Evolutionary conservation across 2,888 invertebrate species (phyloP), one percentile per base, ranked within the genome.

Genomic region (Serripes groenlandicus): DNA sequence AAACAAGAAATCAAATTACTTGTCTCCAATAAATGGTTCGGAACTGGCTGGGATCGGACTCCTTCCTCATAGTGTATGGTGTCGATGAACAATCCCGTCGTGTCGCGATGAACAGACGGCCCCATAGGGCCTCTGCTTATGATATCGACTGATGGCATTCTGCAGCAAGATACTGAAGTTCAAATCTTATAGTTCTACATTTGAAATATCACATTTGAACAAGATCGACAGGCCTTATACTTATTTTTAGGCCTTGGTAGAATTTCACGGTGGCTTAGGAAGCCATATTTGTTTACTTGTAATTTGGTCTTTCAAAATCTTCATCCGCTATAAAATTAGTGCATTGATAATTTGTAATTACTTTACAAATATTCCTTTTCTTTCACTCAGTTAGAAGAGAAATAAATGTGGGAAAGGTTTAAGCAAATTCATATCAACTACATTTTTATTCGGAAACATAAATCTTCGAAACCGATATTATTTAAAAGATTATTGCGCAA

Each of bases 51-150:
- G 21, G 81, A 79, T 85, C 92, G 91, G 64, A 88, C 85, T 2
- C 93, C 91, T 80, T 93, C 94, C 32, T 93, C 92, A 30, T 92
- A 80, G 82, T 93, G 90, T 89, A 92, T 90, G 1, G 91, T 92
- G 69, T 92, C 92, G n/a, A 93, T 86, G 37, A 93, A 79, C 30
- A 91, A 78, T 21, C 88, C 89, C 26, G 84, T 73, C 56, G 73
- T 78, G 60, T 80, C 83, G 26, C 70, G 74, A 23, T 78, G 76
- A 21, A 78, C 49, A 9, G 74, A 72, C 18, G 77, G 84, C 32
- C 86, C 87, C 26, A 88, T 23, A 66, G 89, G 91, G 78, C 87
- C 85, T 78, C 90, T 85, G 26, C 73, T 85, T 70, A 88, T 75
- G 15, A 88, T 84, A 37, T 83, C 87, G 28, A 88, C 83, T 26